Evolutionary conservation across 2,888 invertebrate genomes (phyloP).

Genomic region (Caradrina clavipalpis): DNA sequence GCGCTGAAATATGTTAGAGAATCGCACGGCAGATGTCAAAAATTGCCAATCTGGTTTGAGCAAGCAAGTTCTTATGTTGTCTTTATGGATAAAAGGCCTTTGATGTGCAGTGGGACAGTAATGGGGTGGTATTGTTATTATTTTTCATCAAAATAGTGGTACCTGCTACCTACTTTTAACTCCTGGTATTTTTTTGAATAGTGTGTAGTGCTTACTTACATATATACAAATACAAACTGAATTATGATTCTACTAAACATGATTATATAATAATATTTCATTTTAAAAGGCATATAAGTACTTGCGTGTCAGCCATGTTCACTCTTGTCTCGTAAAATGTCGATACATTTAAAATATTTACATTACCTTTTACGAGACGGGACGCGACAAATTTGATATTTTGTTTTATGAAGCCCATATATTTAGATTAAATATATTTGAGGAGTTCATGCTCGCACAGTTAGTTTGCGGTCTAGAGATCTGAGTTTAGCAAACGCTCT

Average conservation of each 20-base stretch:
- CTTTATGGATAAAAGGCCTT: no score
- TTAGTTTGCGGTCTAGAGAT: background rate
- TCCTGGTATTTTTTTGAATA: background rate
- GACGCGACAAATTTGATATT: constrained; percentile 15
- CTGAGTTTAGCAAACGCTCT: background rate
- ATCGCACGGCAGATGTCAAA: no score
- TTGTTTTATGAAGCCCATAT: constrained; percentile 29
- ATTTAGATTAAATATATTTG: constrained; percentile 27
- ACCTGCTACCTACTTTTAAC: background rate
- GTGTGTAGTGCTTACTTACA: no score
- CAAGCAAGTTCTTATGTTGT: no score
- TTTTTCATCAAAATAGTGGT: background rate
- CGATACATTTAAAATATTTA: constrained; percentile 31
- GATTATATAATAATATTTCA: background rate
- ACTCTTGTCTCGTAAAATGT: constrained; percentile 29
- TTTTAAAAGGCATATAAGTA: constrained; percentile 1
- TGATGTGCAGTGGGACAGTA: no score
- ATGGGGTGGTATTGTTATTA: no score
- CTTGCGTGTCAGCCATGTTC: background rate
- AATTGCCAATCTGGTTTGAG: no score
- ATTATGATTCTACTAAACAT: background rate
- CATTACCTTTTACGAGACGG: constrained; percentile 27
- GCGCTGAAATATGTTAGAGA: no score
- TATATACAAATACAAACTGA: background rate
- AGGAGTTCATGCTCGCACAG: background rate